These are phyloP conservation scores for Osmerus mordax DNA, from an alignment of 2,113 vertebrate species.

Conservation along the genomic window DNA sequence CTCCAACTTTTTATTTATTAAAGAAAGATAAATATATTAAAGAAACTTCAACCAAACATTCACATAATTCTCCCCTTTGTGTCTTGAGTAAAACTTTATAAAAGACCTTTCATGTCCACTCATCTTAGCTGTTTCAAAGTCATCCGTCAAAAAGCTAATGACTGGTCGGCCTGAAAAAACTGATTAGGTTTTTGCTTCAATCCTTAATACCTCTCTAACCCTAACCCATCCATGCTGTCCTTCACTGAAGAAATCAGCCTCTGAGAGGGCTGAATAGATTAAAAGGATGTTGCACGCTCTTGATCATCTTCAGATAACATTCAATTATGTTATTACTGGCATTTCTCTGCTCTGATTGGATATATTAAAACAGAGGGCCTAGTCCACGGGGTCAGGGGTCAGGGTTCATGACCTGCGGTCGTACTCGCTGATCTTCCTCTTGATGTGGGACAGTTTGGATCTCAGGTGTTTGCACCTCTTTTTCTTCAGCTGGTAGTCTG, in stretches of 20 bases:
- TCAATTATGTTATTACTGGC: background rate
- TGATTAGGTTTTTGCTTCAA: too few relatives aligned
- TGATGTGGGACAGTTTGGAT: slow-evolving; percentile 82
- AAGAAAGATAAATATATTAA: background rate
- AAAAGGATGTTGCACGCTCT: background rate
- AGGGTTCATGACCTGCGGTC: slow-evolving; percentile 68
- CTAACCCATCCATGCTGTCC: too few relatives aligned
- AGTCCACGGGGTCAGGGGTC: background rate
- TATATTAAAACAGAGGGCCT: too few relatives aligned
- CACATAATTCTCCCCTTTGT: slow-evolving; percentile 6
- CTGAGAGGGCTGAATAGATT: background rate
- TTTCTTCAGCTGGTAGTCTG: slow-evolving; percentile 79
- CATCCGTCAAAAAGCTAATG: too few relatives aligned
- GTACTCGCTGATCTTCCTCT: slow-evolving; percentile 82
- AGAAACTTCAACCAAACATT: background rate
- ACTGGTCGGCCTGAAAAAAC: too few relatives aligned
- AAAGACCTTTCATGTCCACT: slow-evolving; percentile 9
- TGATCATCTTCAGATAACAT: background rate
- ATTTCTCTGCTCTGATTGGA: too few relatives aligned
- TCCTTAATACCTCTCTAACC: too few relatives aligned
- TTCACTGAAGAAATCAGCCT: slow-evolving; percentile 2
- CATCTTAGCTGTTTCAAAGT: background rate
- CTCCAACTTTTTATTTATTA: background rate
- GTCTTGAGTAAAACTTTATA: background rate
- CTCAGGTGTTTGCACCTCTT: slow-evolving; percentile 77